Conservation (phyloP, 2,113 vertebrate genomes). For the Thinocorus orbignyianus region DNA sequence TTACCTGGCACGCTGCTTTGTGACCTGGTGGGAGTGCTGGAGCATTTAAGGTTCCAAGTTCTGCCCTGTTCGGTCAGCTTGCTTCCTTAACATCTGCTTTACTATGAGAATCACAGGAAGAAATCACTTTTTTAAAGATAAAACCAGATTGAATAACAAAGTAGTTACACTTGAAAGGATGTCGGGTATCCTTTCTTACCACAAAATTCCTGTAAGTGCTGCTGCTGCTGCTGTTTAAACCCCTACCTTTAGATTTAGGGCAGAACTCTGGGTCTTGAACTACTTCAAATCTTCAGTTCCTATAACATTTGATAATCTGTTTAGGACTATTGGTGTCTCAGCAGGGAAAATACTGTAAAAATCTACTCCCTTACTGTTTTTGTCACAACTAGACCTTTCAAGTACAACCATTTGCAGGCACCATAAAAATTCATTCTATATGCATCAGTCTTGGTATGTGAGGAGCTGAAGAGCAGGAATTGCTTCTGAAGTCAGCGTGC, state of each 20-base stretch:
- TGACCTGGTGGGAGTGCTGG: not conserved
- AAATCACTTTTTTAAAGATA: not conserved
- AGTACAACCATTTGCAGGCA: not conserved
- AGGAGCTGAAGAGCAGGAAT: not conserved
- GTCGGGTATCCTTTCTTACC: not conserved
- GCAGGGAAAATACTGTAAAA: not conserved
- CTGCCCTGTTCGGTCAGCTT: not conserved
- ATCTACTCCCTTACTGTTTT: not conserved
- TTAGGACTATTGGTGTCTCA: not conserved
- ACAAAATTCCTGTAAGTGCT: not conserved
- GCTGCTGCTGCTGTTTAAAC: not conserved
- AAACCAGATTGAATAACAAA: not conserved
- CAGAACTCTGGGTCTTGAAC: not conserved
- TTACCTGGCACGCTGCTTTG: not conserved
- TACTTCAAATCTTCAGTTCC: not conserved
- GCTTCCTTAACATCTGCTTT: not conserved
- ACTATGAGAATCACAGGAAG: not conserved
- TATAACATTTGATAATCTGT: not conserved
- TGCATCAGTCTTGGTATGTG: not conserved
- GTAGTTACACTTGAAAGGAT: not conserved
- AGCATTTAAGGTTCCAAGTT: not conserved
- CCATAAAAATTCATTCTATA: not conserved
- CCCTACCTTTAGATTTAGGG: not conserved
- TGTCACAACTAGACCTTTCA: not conserved
- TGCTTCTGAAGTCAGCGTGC: not conserved